Evolutionary conservation across 2,888 invertebrate genomes (phyloP), one percentile per base, ranked within the genome.

Genomic region (Leucoma salicis): DNA sequence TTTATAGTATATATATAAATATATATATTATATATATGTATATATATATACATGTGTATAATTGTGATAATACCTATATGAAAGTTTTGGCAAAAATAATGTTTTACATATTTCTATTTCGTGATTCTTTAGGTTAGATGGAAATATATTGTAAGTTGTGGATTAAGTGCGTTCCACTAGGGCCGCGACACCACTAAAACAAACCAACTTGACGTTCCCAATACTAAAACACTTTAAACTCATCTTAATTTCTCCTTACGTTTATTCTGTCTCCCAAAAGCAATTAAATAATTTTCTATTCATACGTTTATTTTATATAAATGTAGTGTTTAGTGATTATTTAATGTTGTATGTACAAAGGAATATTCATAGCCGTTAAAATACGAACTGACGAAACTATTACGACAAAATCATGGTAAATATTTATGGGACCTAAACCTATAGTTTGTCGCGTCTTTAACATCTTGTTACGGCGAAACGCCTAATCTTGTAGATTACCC

Each of bases 41-140:
- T n/a, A n/a, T n/a, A n/a, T n/a, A n/a, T n/a, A n/a, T n/a, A n/a
- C n/a, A n/a, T n/a, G n/a, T 84, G 81, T 83, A 78, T 85, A 77
- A 82, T 77, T 85, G 83, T 86, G 84, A 86, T 87, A 85, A 87
- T 87, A n/a, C n/a, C n/a, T n/a, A 85, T 87, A 85, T 86, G 85
- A 84, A 87, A 87, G 85, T 86, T 83, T 79, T 81, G 80, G 76
- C 82, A 82, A 82, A 81, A 76, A 71, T 67, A 74, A 77, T 78
- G 77, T 81, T 53, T 69, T 67, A 71, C 75, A 74, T n/a, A n/a
- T 84, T 83, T 73, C 74, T 71, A 60, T 70, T 69, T 71, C 63
- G 52, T n/a, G n/a, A n/a, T n/a, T 63, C 63, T 67, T 74, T 76
- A 79, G 74, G 73, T 80, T 80, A 77, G 70, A 70, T 66, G 67